Base-by-base conservation (phyloP, 2,797 vertebrate genomes). In the Apogon hyalosoma region DNA sequence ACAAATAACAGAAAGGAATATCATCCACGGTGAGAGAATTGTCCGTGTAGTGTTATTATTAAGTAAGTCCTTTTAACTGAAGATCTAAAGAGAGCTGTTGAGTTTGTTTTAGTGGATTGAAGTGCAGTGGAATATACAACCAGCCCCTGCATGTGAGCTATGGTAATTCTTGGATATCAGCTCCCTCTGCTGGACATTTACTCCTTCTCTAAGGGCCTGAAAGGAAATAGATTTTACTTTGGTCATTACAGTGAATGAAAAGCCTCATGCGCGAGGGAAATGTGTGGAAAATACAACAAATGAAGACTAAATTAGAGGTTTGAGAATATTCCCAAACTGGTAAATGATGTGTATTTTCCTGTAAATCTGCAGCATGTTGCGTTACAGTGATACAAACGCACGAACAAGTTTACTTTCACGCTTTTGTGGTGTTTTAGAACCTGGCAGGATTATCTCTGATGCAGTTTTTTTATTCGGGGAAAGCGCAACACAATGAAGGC, bases 151-250 rank as follows among this genome's bases (percentile, higher is more conserved):
- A 65, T 51, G 24, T 40, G 9, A 48, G 8, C 11, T 18, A 42
- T 55, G 43, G 53, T 73, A 80, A 88, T 80, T 63, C 68, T 82
- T 86, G 77, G 75, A 84, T 80, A 79, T 89, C 66, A 62, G 88
- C 88, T 63, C 91, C 90, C 90, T 90, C 91, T 91, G 79, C 90
- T 92, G 91, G 88, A 7, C 59, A 38, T 0, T 40, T 54, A 6
- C 0, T 3, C 12, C 18, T 18, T 56, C 42, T 45, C 18, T 3
- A 43, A 42, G 31, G 31, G 7, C 40, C 39, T 3, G 45, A 59
- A 1, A 36, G 38, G n/a, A 69, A 57, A 43, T 5, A 2, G 13
- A 52, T 70, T 31, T 54, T 55, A 52, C 21, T 61, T 53, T 1
- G 38, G 18, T 42, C 46, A 62, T 45, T 68, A 15, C 31, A 40